phyloP scores from a whole-genome alignment of 2,797 vertebrate species.

The Odontamblyopus rebecca region DNA sequence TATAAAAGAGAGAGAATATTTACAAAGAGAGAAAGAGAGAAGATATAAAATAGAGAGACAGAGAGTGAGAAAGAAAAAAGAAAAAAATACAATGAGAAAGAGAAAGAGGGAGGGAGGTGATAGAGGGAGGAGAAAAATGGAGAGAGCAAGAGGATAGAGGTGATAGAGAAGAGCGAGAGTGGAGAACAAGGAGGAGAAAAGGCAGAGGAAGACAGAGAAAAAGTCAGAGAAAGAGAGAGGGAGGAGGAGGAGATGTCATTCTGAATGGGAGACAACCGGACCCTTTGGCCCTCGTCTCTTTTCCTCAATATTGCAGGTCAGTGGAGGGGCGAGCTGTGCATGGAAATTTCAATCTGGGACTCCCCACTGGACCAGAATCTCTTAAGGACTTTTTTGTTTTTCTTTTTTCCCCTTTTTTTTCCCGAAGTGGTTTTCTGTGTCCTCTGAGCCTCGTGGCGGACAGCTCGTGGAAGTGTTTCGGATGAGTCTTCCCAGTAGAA shows the following conservation, averaged over 20 bases:
- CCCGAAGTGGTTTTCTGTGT: conserved; percentile 16
- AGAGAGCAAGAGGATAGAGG: neutral
- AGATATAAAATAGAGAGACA: too few species aligned
- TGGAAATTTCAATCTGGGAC: conserved; percentile 27
- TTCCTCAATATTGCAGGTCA: conserved; percentile 57
- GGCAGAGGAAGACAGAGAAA: too few species aligned
- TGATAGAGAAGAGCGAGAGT: neutral
- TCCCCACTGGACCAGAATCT: conserved; percentile 26
- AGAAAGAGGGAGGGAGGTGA: too few species aligned
- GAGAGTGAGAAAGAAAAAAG: neutral
- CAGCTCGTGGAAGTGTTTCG: neutral
- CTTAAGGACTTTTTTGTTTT: conserved; percentile 11
- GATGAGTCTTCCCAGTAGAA: neutral
- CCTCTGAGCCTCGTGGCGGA: neutral
- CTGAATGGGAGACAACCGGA: conserved; percentile 28
- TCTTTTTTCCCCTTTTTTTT: neutral
- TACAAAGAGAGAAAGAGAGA: too few species aligned
- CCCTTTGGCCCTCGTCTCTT: conserved; percentile 37
- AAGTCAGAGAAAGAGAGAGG: too few species aligned
- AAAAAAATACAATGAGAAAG: too few species aligned
- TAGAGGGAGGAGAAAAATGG: too few species aligned
- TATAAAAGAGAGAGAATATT: too few species aligned
- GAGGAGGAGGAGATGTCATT: conserved; percentile 29
- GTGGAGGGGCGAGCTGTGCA: conserved; percentile 23
- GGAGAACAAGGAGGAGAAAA: neutral